Evolutionary conservation across 64 coral and sea anemone genomes (phyloP).

Genomic region (Montipora sp.): DNA sequence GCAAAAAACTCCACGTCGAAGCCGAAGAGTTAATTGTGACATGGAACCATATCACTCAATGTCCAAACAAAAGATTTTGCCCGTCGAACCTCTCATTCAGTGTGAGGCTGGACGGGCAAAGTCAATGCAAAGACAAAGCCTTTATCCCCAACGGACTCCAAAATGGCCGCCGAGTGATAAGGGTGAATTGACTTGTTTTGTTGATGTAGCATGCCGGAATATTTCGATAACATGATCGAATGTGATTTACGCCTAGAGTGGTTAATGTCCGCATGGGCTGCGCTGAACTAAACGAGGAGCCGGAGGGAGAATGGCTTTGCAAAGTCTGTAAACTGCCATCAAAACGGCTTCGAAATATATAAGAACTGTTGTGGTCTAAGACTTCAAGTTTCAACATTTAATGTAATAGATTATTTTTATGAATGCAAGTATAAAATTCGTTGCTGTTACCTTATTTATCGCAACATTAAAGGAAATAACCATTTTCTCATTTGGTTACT

Average conservation of each 20-base stretch:
- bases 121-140: no score
- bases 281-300: background rate
- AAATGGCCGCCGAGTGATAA: no score
- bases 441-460: background rate
- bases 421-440: background rate
- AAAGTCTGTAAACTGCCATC: background rate
- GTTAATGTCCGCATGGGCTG: background rate
- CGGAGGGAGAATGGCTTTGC: background rate
- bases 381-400: background rate
- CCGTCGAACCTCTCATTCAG: no score
- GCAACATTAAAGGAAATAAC: background rate
- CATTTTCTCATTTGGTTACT: slow-evolving; percentile 4
- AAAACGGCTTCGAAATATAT: background rate
- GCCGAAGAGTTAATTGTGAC: background rate
- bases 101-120: no score
- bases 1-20: background rate
- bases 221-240: background rate
- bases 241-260: background rate
- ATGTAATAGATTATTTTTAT: background rate
- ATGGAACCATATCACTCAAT: no score
- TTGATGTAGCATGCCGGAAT: background rate
- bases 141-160: no score
- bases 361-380: background rate
- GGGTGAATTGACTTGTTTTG: background rate
- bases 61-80: no score